phyloP scores from a whole-genome alignment of 2,797 vertebrate genomes.

The Alectoris magna region DNA sequence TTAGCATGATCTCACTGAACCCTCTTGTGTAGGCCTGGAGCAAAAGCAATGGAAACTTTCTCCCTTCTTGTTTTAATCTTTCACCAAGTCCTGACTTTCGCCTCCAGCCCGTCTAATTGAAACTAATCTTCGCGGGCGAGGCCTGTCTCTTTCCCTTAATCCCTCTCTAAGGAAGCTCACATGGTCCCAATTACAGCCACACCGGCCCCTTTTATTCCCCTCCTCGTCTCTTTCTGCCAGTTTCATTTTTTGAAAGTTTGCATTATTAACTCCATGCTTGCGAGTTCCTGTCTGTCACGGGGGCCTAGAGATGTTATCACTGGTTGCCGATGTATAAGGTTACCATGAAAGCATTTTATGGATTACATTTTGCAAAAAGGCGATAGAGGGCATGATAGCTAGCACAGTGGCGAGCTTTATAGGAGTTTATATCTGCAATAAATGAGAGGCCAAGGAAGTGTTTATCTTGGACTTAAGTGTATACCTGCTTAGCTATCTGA shows the following conservation, averaged over 20 bases:
- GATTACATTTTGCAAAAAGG: slow-evolving; percentile 88
- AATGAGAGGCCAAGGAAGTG: slow-evolving; percentile 62
- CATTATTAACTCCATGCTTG: slow-evolving; percentile 97
- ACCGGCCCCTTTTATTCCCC: slow-evolving; percentile 89
- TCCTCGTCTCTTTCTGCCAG: slow-evolving; percentile 82
- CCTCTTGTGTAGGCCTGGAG: slow-evolving; percentile 77
- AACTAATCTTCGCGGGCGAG: slow-evolving; percentile 95
- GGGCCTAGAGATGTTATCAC: slow-evolving; percentile 98
- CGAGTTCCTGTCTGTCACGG: slow-evolving; percentile 97
- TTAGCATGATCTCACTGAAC: slow-evolving; percentile 82
- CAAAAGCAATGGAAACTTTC: slow-evolving; percentile 81
- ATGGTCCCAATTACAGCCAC: slow-evolving; percentile 98
- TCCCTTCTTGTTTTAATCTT: slow-evolving; percentile 88
- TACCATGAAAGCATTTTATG: slow-evolving; percentile 95
- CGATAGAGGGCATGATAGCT: slow-evolving; percentile 81
- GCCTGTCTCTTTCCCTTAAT: slow-evolving; percentile 97
- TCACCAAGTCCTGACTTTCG: slow-evolving; percentile 87
- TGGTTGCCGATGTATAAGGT: slow-evolving; percentile 89
- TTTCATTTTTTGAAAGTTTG: slow-evolving; percentile 90
- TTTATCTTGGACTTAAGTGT: slow-evolving; percentile 69
- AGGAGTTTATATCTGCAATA: slow-evolving; percentile 45
- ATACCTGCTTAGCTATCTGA: slow-evolving; percentile 64
- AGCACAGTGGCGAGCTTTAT: slow-evolving; percentile 62
- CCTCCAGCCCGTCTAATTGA: slow-evolving; percentile 99
- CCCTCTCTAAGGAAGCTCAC: slow-evolving; percentile 94